Evolutionary conservation across 2,888 invertebrate species (phyloP), one percentile per base, ranked within the genome.

Genomic region (Pegoplata infirma): DNA sequence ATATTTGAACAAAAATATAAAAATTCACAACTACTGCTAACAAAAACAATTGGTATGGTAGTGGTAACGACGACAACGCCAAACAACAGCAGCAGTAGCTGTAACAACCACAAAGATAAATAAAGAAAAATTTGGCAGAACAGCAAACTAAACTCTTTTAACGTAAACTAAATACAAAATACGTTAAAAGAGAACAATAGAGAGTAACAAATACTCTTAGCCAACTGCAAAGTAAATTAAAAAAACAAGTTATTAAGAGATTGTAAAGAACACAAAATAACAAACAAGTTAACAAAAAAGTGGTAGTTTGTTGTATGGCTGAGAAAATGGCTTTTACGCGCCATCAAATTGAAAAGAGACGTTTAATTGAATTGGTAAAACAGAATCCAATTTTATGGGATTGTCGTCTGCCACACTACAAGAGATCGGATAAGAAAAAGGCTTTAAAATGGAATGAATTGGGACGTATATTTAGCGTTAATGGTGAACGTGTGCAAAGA

Each of bases 321-420:
- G 72, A 66, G 74, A 67, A 32, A n/a, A 88, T 89, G 89, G 88
- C 88, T 76, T 88, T 88, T 81, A 85, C 88, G 17, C 88, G 88
- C 1, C 88, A 88, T 81, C 88, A 89, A 83, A 87, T 88, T 73
- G 88, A 88, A 78, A 88, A 88, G 81, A 86, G 88, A 82, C 88
- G 88, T 81, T 85, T 88, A 82, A 88, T 89, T 82, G 89, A 89
- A 82, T 84, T 88, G 83, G 88, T 88, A 53, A 89, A 88, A 55
- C 55, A 83, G 49, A 88, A 88, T 83, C 87, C 88, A 14, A 89
- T 88, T 47, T 81, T 88, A 1, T 88, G 88, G 88, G 88, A 88
- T 67, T 89, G 88, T 46, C 87, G 88, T 2, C 77, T 88, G 83
- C 88, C 88, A 0, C 89, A 88, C 80, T 88, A 88, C 80, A 88